A percentile compares a stretch with the other conserved stretches of the same genome.
Evolutionary conservation across 2,797 vertebrate genomes (phyloP).

Genomic region (Apodemus agrarius): DNA sequence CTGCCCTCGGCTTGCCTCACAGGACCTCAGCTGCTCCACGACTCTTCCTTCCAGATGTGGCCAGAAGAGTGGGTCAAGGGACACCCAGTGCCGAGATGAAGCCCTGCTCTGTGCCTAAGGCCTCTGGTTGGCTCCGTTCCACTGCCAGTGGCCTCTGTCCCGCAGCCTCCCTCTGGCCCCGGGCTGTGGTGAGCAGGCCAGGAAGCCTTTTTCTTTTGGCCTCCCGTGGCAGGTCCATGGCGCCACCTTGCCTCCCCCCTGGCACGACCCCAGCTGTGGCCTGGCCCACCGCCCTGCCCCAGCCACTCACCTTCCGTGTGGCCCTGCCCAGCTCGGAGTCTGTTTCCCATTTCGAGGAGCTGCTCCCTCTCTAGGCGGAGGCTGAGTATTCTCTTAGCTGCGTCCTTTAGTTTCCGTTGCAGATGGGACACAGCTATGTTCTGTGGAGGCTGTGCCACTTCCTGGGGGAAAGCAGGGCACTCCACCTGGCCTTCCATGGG

Average conservation of each 20-base stretch:
- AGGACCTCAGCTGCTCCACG: not conserved
- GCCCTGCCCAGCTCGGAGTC: conserved; percentile 88
- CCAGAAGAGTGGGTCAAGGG: not conserved
- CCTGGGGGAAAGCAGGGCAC: too few relatives aligned
- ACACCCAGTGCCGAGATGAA: not conserved
- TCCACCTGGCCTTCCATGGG: not conserved
- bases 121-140: not conserved
- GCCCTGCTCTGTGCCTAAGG: conserved; percentile 20
- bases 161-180: not conserved
- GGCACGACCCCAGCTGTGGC: not conserved
- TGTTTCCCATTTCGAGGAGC: conserved; percentile 93
- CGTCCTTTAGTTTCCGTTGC: conserved; percentile 89
- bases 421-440: conserved; percentile 65
- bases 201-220: not conserved
- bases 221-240: not conserved
- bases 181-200: not conserved
- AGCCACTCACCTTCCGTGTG: conserved; percentile 25
- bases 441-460: not conserved
- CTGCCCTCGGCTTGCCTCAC: not conserved
- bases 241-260: not conserved
- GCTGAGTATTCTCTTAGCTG: conserved; percentile 87
- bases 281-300: not conserved
- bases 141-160: conserved; percentile 54
- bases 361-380: conserved; percentile 92
- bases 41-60: not conserved